Evolutionary conservation across 2,113 vertebrate genomes (phyloP), one percentile per base, ranked within the genome.

Genomic region (Choloepus hoffmanni): DNA sequence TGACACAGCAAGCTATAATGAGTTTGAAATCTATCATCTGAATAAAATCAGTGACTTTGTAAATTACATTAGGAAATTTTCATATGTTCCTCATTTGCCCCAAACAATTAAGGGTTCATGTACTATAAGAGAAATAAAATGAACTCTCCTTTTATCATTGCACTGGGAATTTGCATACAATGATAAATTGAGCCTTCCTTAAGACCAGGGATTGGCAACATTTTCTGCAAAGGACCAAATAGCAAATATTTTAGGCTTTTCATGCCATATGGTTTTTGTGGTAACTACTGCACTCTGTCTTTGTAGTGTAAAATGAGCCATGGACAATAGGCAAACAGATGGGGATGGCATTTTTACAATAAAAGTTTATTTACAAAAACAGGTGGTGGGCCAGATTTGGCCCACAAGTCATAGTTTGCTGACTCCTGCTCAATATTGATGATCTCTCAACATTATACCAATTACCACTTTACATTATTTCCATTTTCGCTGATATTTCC

Each of bases 341-440:
- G 11, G 11, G 70, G 40, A 14, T 60, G 62, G 4, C n/a, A 70
- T 3, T 9, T 1, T 50, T 50, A 90, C 33, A 87, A 89, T n/a
- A 36, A 96, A 92, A 62, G 2, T 72, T 43, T 36, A 92, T 60
- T 92, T 77, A 36, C 16, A 89, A 92, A 96, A 87, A 36, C 11
- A 73, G 28, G 40, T 10, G 14, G 15, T 28, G 24, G n/a, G 26
- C 5, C 23, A 73, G 33, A 77, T 70, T 24, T 70, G n/a, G 50
- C 19, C 63, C 26, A 5, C 1, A 72, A 28, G 8, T 45, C 30
- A 2, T 43, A 63, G 62, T 48, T 86, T 77, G 81, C 40, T 15
- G 33, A 4, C 48, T 18, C 2, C 7, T 70, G 4, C 55, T 90
- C 33, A 45, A 48, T n/a, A 45, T 9, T 83, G 43, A 48, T 72